Percentiles rank a stretch among this genome's conserved stretches.
Evolutionary conservation across 2,888 invertebrate species (phyloP).

Genomic region (Xanthia icteritia): DNA sequence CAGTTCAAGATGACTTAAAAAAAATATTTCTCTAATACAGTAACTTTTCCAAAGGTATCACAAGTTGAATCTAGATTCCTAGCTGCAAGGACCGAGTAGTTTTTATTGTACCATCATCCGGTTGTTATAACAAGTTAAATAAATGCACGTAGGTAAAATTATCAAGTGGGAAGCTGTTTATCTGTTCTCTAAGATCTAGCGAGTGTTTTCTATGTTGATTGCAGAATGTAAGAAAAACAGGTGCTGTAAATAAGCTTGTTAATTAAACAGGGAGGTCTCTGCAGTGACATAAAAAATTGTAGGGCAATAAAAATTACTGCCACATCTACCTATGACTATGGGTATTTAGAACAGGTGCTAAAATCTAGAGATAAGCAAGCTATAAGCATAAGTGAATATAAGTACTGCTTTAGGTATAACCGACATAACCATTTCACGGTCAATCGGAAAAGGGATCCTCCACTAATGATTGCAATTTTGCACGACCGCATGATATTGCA

Average conservation of each 20-base stretch:
- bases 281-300: not conserved
- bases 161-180: conserved; percentile 28
- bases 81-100: conserved; percentile 3
- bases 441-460: conserved; percentile 2
- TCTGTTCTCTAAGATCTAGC: conserved; percentile 30
- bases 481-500: not conserved
- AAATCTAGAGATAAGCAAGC: not conserved
- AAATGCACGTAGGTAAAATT: conserved; percentile 44
- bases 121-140: conserved; percentile 49
- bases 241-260: conserved; percentile 13
- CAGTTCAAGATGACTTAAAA: no score
- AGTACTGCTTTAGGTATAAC: not conserved
- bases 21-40: not conserved
- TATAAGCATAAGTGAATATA: not conserved
- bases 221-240: conserved; percentile 17
- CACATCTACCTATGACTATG: not conserved
- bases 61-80: not conserved
- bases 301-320: not conserved
- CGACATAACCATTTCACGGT: not conserved
- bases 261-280: not conserved
- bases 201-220: conserved; percentile 16
- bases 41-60: not conserved
- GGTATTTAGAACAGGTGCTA: not conserved
- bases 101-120: conserved; percentile 21
- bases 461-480: not conserved